Evolutionary conservation across 2,113 vertebrate species (phyloP).

Genomic region (Oncorhynchus tshawytscha): DNA sequence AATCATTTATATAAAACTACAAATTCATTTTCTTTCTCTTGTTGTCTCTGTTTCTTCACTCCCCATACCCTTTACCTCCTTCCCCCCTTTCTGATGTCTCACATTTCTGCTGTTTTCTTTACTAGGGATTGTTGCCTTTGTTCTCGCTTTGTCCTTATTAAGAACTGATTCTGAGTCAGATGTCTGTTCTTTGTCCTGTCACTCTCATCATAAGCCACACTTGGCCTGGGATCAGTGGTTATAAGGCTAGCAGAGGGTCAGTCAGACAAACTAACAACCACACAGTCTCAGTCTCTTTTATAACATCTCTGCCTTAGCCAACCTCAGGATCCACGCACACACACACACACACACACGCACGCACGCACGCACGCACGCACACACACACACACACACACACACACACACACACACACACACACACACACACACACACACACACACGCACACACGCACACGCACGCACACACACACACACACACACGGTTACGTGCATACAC

Average conservation of each 20-base stretch:
- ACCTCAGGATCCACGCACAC: conserved; percentile 31
- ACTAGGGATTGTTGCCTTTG: no score
- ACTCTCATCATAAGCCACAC: conserved; percentile 41
- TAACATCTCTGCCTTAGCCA: conserved; percentile 63
- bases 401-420: conserved; percentile 37
- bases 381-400: conserved; percentile 19
- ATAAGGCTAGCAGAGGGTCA: conserved; percentile 64
- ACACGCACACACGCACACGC: conserved; percentile 30
- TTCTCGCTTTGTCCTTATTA: conserved; percentile 40
- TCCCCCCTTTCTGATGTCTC: background rate
- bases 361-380: conserved; percentile 23
- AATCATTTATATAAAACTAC: no score
- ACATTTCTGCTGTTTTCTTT: no score
- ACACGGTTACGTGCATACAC: background rate
- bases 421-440: background rate
- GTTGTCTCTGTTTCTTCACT: background rate
- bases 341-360: conserved; percentile 8
- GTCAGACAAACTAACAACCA: conserved; percentile 49
- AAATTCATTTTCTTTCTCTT: background rate
- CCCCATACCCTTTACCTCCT: no score
- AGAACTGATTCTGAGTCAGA: conserved; percentile 35
- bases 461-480: conserved; percentile 30
- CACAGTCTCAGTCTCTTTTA: no score
- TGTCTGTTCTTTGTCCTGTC: conserved; percentile 40
- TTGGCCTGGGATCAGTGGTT: conserved; percentile 50